Conservation (phyloP, 2,888 invertebrate species). For the Candidula unifasciata region DNA sequence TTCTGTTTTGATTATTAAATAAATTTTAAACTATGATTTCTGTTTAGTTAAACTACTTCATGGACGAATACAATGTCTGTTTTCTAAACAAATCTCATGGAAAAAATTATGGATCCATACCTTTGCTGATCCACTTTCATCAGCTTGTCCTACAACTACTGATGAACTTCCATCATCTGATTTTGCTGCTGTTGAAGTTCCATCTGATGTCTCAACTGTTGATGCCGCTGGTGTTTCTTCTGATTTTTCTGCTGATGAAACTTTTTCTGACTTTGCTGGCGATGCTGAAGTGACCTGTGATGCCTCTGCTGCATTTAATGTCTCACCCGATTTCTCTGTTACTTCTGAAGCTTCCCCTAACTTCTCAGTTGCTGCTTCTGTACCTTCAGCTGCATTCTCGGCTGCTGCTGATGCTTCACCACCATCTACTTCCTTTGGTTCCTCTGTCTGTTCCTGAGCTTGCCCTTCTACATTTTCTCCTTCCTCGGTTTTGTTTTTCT, state of each 20-base stretch:
- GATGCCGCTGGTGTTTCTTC: slow-evolving; percentile 32
- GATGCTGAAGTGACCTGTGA: no score
- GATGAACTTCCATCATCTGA: background rate
- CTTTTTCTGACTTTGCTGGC: slow-evolving; percentile 24
- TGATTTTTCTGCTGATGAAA: slow-evolving; percentile 49
- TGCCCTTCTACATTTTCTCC: slow-evolving; percentile 53
- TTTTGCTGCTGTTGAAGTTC: slow-evolving; percentile 24
- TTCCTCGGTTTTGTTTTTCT: slow-evolving; percentile 57
- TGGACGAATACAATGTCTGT: no score
- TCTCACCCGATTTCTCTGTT: background rate
- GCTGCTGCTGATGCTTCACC: slow-evolving; percentile 35
- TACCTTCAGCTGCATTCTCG: slow-evolving; percentile 7
- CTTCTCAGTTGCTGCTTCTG: slow-evolving; percentile 4
- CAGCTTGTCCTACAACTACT: background rate
- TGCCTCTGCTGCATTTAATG: no score
- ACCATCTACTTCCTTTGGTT: slow-evolving; percentile 35
- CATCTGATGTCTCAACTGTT: slow-evolving; percentile 32
- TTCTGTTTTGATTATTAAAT: no score
- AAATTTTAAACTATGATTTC: no score
- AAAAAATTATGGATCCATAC: background rate
- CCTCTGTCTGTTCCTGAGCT: slow-evolving; percentile 49
- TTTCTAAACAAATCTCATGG: no score
- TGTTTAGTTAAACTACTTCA: no score
- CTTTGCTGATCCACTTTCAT: background rate
- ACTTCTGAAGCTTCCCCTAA: background rate